These are phyloP conservation scores for Amiota minor DNA, from an alignment of 2,888 invertebrate species.

Conservation along the genomic window DNA sequence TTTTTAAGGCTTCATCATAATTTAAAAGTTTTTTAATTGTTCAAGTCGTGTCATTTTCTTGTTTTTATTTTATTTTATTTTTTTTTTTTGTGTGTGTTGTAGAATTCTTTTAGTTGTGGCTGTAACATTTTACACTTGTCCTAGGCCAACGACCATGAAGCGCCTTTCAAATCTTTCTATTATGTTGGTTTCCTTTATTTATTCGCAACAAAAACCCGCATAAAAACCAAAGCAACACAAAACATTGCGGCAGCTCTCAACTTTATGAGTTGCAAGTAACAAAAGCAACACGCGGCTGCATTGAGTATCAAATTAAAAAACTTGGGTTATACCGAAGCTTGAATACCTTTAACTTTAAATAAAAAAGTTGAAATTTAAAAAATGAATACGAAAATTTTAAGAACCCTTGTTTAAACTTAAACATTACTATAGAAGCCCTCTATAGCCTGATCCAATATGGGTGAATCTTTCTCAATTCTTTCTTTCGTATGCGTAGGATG, in stretches of 20 bases:
- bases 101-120: too few species aligned
- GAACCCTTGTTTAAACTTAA: too few species aligned
- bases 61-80: too few species aligned
- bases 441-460: too few species aligned
- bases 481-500: too few species aligned
- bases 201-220: not conserved
- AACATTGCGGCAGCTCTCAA: slow-evolving; percentile 20
- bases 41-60: too few species aligned
- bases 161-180: not conserved
- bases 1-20: too few species aligned
- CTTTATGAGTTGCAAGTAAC: slow-evolving; percentile 19
- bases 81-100: too few species aligned
- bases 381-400: not conserved
- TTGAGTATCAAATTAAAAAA: not conserved
- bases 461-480: too few species aligned
- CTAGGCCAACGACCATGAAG: slow-evolving; percentile 13
- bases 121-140: not conserved
- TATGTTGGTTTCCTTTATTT: too few species aligned
- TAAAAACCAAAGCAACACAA: slow-evolving; percentile 14
- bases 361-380: not conserved
- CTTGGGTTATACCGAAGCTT: not conserved
- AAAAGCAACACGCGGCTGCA: not conserved
- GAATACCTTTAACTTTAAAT: not conserved
- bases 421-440: too few species aligned
- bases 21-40: too few species aligned